A percentile compares a stretch with the other conserved stretches of the same genome.
Conservation (phyloP, 1,140 invertebrate genomes). For the Drosophila parabipectinata region DNA sequence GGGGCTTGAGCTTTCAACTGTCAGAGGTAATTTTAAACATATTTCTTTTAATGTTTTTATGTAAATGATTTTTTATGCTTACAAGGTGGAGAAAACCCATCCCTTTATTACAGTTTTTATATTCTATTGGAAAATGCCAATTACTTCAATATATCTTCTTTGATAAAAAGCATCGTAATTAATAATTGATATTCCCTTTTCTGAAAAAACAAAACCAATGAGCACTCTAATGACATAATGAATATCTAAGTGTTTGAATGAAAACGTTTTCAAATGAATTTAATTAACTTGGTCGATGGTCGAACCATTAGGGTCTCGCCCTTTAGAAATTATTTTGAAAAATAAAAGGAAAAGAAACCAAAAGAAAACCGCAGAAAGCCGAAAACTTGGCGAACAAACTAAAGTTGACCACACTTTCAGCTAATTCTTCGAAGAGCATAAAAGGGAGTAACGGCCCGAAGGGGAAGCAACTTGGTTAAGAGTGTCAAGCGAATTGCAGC, state of each 20-base stretch:
- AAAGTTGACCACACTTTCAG: slow-evolving; percentile 63
- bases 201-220: background rate
- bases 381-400: slow-evolving; percentile 48
- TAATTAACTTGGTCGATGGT: slow-evolving; percentile 20
- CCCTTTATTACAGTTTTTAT: no score
- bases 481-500: slow-evolving; percentile 69
- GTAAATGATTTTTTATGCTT: no score
- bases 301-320: slow-evolving; percentile 22
- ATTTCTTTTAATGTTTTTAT: no score
- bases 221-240: background rate
- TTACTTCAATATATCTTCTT: no score
- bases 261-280: slow-evolving; percentile 28
- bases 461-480: slow-evolving; percentile 24
- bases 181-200: no score
- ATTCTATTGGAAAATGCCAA: no score
- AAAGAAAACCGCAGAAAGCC: slow-evolving; percentile 33
- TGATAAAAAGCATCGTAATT: no score
- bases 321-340: slow-evolving; percentile 14
- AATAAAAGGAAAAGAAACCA: slow-evolving; percentile 4
- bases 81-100: no score
- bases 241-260: background rate
- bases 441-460: slow-evolving; percentile 12
- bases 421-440: slow-evolving; percentile 50
- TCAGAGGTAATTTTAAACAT: background rate
- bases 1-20: background rate